Evolutionary conservation across 1,140 invertebrate genomes (phyloP), one percentile per base, ranked within the genome.

Genomic region (Drosophila triauraria): DNA sequence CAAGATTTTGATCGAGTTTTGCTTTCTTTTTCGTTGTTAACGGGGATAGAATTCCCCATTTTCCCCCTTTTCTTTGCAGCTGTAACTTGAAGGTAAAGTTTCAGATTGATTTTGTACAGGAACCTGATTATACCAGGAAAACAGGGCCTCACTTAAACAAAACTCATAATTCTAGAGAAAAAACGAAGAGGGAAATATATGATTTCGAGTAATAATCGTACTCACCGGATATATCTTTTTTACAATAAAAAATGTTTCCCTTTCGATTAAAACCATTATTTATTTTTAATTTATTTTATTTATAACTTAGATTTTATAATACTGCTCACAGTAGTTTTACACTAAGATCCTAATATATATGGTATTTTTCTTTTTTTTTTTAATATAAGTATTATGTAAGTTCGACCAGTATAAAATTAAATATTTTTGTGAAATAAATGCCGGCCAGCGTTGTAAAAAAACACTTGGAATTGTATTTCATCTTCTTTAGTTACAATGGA

Each of bases 221-320:
- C 46, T 61, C 9, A 61, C 38, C 40, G 15, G 10, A 6, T 10
- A 10, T 2, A 35, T 20, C 7, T 48, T 32, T 23, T 44, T n/a
- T 53, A 5, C 0, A 54, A 54, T 3, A 9, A 54, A 54, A 54
- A 54, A 6, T 23, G 23, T 56, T 15, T 2, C 2, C n/a, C 23
- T 10, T 20, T 61, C 5, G 15, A 65, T 35, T 35, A 32, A 65
- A 65, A 65, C 62, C 23, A 13, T 20, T 7, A 38, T 67, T 67
- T 70, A 69, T 32, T 67, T 70, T 63, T 48, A 70, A 38, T 70
- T 70, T 70, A 70, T 70, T 54, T 70, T 70, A 70, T 70, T 70
- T 40, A 70, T 69, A 69, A 69, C 67, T 70, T 70, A 70, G 67
- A 67, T 70, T 67, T 70, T 70, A 70, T 70, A 70, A 70, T 70